phyloP scores from a whole-genome alignment of 2,797 vertebrate species.

The Dendrocincla tyrannina region DNA sequence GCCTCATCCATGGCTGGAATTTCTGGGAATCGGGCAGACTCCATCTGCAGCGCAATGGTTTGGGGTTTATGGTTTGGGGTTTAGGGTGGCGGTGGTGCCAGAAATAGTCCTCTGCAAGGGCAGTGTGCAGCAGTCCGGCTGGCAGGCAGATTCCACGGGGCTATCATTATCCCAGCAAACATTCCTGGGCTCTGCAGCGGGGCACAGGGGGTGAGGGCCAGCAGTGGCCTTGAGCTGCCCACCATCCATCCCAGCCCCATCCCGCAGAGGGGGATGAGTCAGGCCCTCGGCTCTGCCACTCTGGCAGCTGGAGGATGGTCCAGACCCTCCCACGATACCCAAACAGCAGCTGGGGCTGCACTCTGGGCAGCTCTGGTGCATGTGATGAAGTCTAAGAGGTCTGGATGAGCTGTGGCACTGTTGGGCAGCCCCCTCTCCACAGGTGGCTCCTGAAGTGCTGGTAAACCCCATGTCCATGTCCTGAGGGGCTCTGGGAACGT shows the following conservation, averaged over 20 bases:
- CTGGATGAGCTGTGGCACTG: background rate
- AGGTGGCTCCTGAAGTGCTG: background rate
- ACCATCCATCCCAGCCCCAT: background rate
- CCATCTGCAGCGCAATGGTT: accelerated
- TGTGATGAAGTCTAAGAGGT: background rate
- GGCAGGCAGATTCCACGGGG: background rate
- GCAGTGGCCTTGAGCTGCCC: background rate
- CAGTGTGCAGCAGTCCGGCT: accelerated
- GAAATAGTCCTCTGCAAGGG: conserved; percentile 24
- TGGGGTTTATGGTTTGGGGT: conserved; percentile 17
- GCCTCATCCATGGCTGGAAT: background rate
- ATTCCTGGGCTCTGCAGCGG: background rate
- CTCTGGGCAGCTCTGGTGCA: background rate
- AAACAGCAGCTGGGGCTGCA: background rate
- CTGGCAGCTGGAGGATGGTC: background rate
- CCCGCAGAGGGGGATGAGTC: background rate
- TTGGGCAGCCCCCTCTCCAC: background rate
- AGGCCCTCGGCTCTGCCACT: accelerated
- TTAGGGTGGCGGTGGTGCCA: background rate
- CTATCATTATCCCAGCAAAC: background rate
- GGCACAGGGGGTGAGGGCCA: accelerated
- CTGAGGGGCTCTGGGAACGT: background rate
- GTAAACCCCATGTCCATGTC: background rate
- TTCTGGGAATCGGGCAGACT: background rate
- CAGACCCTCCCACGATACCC: background rate